phyloP scores from a whole-genome alignment of 2,888 invertebrate species.

The Machimus atricapillus region DNA sequence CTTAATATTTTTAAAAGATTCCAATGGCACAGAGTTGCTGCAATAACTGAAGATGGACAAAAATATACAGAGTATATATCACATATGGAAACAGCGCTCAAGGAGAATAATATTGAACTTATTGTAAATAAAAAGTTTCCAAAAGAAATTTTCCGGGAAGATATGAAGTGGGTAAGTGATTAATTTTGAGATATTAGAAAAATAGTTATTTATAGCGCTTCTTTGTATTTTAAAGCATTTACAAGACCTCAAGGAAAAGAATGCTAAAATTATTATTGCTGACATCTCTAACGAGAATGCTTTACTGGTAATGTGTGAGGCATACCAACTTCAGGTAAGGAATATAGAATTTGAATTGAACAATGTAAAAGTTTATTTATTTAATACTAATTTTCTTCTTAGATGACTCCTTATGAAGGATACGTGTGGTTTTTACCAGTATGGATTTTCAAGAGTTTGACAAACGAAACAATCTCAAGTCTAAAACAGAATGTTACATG shows the following conservation, averaged over 20 bases:
- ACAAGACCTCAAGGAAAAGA: constrained; percentile 69
- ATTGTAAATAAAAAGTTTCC: constrained; percentile 75
- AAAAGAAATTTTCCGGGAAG: constrained; percentile 64
- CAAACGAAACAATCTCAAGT: constrained; percentile 64
- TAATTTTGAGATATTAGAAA: neutral
- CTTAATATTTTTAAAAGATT: constrained; percentile 67
- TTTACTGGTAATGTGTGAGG: constrained; percentile 83
- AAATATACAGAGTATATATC: constrained; percentile 80
- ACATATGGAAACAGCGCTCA: constrained; percentile 71
- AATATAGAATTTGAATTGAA: neutral
- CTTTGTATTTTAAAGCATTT: constrained; percentile 65
- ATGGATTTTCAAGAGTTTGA: constrained; percentile 73
- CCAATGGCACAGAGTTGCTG: constrained; percentile 76
- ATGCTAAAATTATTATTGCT: constrained; percentile 79
- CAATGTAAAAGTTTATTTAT: no score
- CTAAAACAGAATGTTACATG: constrained; percentile 66
- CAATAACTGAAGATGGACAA: constrained; percentile 80
- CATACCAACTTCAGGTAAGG: constrained; percentile 60
- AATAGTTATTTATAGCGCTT: neutral
- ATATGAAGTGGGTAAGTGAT: constrained; percentile 67
- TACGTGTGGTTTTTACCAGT: constrained; percentile 88
- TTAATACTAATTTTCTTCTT: constrained; percentile 49
- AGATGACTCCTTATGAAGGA: constrained; percentile 74
- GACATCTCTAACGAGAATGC: constrained; percentile 78
- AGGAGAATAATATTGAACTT: constrained; percentile 69